Conservation (phyloP, 2,888 invertebrate genomes). For the Drosophila tripunctata region DNA sequence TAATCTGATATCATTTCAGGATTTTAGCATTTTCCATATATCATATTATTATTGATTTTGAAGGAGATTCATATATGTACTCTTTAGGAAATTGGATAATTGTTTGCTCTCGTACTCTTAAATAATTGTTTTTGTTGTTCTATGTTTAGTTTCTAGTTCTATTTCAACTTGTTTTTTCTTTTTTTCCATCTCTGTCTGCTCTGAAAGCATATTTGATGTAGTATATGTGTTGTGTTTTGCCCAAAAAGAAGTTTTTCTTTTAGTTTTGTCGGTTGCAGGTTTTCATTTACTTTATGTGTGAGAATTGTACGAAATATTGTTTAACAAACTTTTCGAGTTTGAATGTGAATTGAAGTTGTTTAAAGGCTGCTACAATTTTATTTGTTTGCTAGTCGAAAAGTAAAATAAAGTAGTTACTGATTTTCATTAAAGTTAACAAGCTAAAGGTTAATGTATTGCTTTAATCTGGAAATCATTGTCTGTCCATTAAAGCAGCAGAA, state of each 20-base stretch:
- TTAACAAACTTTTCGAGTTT: conserved; percentile 14
- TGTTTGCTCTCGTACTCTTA: neutral
- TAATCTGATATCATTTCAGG: too few species aligned
- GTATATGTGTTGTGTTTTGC: conserved; percentile 12
- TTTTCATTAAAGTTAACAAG: conserved; percentile 3
- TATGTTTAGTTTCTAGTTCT: conserved; percentile 16
- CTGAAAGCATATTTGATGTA: conserved; percentile 16
- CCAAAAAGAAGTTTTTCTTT: neutral
- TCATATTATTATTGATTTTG: too few species aligned
- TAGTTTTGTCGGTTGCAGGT: conserved; percentile 3
- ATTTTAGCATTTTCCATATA: too few species aligned
- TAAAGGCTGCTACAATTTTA: neutral
- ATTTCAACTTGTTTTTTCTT: neutral
- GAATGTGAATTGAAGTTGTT: conserved; percentile 26
- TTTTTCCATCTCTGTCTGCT: neutral
- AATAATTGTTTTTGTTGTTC: conserved; percentile 14
- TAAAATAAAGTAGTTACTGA: neutral
- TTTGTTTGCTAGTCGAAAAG: too few species aligned
- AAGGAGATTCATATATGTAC: too few species aligned
- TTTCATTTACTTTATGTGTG: conserved; percentile 25
- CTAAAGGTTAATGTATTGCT: conserved; percentile 1
- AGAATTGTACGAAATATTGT: conserved; percentile 11
- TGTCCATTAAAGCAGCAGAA: conserved; percentile 39
- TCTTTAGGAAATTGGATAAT: conserved; percentile 22
- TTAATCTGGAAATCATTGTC: conserved; percentile 15